phyloP scores from a whole-genome alignment of 2,888 invertebrate species.

The Antitype chi region DNA sequence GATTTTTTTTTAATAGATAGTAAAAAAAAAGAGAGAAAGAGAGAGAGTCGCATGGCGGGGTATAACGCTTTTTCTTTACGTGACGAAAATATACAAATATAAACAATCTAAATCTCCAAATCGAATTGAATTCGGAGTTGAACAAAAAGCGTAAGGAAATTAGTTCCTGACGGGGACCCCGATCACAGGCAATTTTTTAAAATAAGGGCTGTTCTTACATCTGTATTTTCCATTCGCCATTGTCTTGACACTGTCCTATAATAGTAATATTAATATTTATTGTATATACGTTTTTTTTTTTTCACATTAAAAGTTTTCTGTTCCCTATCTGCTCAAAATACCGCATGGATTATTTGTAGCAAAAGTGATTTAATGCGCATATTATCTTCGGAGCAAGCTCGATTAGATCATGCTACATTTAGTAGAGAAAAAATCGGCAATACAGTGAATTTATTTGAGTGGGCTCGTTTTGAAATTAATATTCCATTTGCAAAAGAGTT shows the following conservation, averaged over 20 bases:
- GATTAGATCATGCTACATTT: not conserved
- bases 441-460: not conserved
- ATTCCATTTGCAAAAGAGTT: not conserved
- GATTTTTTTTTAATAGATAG: no score
- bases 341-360: constrained; percentile 23
- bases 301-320: constrained; percentile 20
- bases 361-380: not conserved
- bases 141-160: not conserved
- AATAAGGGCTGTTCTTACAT: constrained; percentile 68
- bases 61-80: not conserved
- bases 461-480: not conserved
- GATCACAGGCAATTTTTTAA: not conserved
- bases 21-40: not conserved
- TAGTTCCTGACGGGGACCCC: not conserved
- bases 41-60: not conserved
- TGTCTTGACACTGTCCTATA: constrained; percentile 80
- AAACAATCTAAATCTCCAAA: not conserved
- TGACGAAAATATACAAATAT: not conserved
- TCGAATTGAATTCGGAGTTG: not conserved
- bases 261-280: constrained; percentile 54
- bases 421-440: not conserved
- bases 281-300: constrained; percentile 56
- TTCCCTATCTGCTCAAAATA: constrained; percentile 24
- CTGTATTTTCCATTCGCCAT: constrained; percentile 79
- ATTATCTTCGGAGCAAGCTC: not conserved